Evolutionary conservation across 2,888 invertebrate species (phyloP), one percentile per base, ranked within the genome.

Genomic region (Drosophila villosipedis): DNA sequence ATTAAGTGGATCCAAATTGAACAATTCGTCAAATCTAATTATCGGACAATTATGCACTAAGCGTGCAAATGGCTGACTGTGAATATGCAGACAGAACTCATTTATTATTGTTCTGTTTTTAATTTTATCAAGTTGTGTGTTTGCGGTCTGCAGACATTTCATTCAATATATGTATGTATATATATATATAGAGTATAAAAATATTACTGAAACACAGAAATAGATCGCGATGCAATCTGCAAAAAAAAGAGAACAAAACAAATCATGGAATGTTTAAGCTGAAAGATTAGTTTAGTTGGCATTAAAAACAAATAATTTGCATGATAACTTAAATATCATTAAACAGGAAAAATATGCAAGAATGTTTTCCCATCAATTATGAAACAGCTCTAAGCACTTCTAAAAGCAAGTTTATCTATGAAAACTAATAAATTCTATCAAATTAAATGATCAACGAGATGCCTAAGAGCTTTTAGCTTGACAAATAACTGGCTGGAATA

Each of bases 21-120:
- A 43, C 57, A 31, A 43, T 70, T 57, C 67, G 69, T 73, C 73
- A 78, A 22, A 19, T 19, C 4, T 35, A 70, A 80, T 80, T 80
- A 79, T 73, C 73, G 58, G 33, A 59, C 49, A 76, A 77, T 73
- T 80, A 73, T 63, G 43, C 55, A 43, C 12, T 2, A 33, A 25
- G 28, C 16, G 4, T 28, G 33, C 2, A 49, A 2, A 31, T 39
- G 28, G 41, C 33, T 39, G 28, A 35, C 33, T 41, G 28, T 43
- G 22, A 31, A 53, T 22, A 53, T 49, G 59, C 53, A 59, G 49
- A 47, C 59, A 41, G 35, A 33, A 25, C 31, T 61, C 35, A 41
- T 39, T 47, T 33, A 25, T 28, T n/a, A 16, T 35, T 47, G 1
- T 25, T 16, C 19, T 33, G 19, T 37, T 47, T 7, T 43, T 12